phyloP scores from a whole-genome alignment of 2,113 vertebrate genomes.

The Balaenoptera acutorostrata region DNA sequence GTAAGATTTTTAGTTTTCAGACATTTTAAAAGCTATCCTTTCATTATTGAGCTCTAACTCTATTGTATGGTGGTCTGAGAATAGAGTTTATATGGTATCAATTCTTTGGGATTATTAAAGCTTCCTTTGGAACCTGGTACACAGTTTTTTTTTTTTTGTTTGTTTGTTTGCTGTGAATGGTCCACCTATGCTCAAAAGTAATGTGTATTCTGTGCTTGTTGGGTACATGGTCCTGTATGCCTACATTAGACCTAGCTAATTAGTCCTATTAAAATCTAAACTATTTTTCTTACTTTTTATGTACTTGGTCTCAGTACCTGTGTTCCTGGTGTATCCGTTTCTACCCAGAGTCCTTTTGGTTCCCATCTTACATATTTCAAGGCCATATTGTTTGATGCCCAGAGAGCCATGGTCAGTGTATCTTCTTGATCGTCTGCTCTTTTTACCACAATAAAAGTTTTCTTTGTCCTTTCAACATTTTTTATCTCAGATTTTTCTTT shows the following conservation, averaged over 20 bases:
- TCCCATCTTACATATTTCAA: too few species aligned
- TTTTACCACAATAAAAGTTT: not conserved
- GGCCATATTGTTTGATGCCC: accelerated
- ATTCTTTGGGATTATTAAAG: not conserved
- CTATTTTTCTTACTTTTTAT: not conserved
- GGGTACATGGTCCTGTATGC: accelerated
- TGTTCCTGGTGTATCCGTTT: not conserved
- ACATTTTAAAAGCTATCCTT: not conserved
- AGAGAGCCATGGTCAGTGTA: accelerated
- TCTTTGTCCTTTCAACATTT: not conserved
- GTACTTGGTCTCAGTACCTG: not conserved
- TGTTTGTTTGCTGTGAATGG: not conserved
- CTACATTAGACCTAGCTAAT: too few species aligned
- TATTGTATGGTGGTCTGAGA: not conserved
- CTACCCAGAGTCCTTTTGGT: not conserved
- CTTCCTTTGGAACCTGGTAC: too few species aligned
- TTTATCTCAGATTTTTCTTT: not conserved
- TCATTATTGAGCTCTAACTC: not conserved
- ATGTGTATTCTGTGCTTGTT: not conserved
- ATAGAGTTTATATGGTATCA: not conserved
- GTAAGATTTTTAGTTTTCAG: not conserved
- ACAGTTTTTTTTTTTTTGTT: not conserved
- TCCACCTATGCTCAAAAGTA: not conserved
- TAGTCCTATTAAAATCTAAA: accelerated
- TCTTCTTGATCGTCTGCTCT: not conserved